Conservation (phyloP, 2,113 vertebrate species). For the Daphoenositta chrysoptera region DNA sequence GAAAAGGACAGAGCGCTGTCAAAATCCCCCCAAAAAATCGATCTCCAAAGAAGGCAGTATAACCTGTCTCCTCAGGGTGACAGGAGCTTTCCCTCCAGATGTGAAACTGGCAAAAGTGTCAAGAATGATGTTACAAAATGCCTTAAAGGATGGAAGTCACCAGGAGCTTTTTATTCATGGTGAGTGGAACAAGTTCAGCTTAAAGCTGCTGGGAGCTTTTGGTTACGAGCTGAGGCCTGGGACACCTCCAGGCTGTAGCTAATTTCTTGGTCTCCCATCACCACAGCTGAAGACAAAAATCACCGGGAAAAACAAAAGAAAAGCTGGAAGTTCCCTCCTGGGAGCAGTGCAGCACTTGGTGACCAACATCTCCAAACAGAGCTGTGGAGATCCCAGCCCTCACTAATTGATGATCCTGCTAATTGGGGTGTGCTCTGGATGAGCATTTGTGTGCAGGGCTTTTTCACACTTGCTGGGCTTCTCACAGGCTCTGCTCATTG, state of each 20-base stretch:
- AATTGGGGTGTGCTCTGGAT: neutral
- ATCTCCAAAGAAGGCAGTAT: neutral
- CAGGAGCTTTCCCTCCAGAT: neutral
- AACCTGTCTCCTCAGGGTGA: neutral
- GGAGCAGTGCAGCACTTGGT: neutral
- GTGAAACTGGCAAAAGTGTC: neutral
- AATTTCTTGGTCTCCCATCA: neutral
- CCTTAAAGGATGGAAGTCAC: neutral
- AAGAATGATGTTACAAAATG: neutral
- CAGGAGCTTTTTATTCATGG: neutral
- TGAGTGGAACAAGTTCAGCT: neutral
- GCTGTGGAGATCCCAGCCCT: neutral
- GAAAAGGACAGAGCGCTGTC: neutral
- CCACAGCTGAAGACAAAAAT: neutral
- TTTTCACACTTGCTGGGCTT: neutral
- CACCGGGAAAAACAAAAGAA: neutral
- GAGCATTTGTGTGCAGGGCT: neutral
- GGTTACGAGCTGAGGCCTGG: neutral
- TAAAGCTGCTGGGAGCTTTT: neutral
- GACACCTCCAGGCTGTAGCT: neutral
- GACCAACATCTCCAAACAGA: neutral
- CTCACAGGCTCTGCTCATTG: neutral
- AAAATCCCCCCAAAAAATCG: fast-evolving
- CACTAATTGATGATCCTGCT: neutral
- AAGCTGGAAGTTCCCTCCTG: neutral